These are phyloP conservation scores for Acleris emargana DNA, from an alignment of 2,888 invertebrate species.

Conservation along the genomic window DNA sequence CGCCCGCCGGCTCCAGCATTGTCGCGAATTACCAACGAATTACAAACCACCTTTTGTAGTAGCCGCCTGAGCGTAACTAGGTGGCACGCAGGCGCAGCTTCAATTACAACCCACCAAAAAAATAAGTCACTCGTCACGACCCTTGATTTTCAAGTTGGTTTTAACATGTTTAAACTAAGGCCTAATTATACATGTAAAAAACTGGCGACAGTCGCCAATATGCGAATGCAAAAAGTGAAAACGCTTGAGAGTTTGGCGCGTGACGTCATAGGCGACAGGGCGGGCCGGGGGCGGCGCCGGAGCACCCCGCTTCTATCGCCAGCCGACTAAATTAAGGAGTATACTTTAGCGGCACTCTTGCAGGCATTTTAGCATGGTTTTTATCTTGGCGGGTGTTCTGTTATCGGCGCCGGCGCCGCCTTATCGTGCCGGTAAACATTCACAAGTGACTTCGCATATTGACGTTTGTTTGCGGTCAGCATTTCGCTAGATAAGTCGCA, in stretches of 20 bases:
- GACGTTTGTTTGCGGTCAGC: constrained; percentile 70
- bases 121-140: constrained; percentile 10
- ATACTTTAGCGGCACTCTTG: constrained; percentile 66
- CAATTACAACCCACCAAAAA: constrained; percentile 53
- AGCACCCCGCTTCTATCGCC: constrained; percentile 47
- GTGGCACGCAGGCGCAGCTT: constrained; percentile 66
- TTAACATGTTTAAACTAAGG: constrained; percentile 61
- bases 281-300: constrained; percentile 77
- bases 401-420: constrained; percentile 79
- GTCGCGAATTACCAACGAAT: constrained; percentile 79
- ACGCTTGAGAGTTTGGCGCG: constrained; percentile 63
- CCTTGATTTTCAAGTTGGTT: constrained; percentile 30
- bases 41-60: constrained; percentile 68
- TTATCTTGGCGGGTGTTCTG: constrained; percentile 58
- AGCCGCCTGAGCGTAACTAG: constrained; percentile 77
- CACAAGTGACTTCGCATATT: constrained; percentile 74
- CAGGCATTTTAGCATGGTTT: constrained; percentile 75
- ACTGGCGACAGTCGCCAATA: constrained; percentile 80
- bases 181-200: constrained; percentile 79
- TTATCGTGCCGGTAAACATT: constrained; percentile 78
- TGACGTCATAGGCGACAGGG: constrained; percentile 82
- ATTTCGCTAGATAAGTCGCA: constrained; percentile 69
- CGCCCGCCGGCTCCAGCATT: constrained; percentile 62
- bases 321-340: constrained; percentile 62
- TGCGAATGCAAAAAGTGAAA: constrained; percentile 75